A percentile compares a stretch with the other conserved stretches of the same genome.
phyloP scores from a whole-genome alignment of 2,797 vertebrate species.

The Neosilurus mollespiculum region DNA sequence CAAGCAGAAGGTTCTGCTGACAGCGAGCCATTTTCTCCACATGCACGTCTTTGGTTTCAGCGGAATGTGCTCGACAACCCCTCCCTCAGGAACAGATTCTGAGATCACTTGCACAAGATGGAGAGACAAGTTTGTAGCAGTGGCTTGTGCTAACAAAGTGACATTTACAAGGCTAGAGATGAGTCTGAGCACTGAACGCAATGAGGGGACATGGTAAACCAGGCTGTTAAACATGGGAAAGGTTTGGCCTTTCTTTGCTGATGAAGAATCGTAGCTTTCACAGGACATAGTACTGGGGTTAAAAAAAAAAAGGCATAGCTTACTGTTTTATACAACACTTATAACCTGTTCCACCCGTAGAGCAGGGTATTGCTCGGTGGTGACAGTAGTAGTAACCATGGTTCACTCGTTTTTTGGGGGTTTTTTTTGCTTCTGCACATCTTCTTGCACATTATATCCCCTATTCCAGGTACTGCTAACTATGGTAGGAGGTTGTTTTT shows the following conservation, averaged over 20 bases:
- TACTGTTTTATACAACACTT: no score
- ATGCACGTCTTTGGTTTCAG: conserved; percentile 49
- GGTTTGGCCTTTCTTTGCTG: not conserved
- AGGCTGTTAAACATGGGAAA: not conserved
- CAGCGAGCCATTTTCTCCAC: not conserved
- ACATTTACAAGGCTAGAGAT: conserved; percentile 33
- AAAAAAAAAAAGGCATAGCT: not conserved
- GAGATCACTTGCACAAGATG: conserved; percentile 26
- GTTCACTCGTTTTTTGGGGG: no score
- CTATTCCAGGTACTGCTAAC: not conserved
- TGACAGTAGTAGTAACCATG: not conserved
- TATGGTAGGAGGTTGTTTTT: not conserved
- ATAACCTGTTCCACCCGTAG: not conserved
- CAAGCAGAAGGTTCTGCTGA: conserved; percentile 26
- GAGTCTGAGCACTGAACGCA: not conserved
- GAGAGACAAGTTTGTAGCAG: not conserved
- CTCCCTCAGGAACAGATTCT: conserved; percentile 14
- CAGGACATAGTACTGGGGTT: not conserved
- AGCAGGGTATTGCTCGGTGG: not conserved
- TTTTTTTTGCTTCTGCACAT: not conserved
- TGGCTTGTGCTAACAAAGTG: conserved; percentile 23
- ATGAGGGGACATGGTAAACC: not conserved
- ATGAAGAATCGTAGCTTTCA: not conserved
- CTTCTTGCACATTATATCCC: not conserved
- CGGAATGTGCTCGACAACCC: conserved; percentile 47